These are phyloP conservation scores for Anneissia japonica DNA, from an alignment of 35 echinoderm and acorn worm species.

Conservation along the genomic window DNA sequence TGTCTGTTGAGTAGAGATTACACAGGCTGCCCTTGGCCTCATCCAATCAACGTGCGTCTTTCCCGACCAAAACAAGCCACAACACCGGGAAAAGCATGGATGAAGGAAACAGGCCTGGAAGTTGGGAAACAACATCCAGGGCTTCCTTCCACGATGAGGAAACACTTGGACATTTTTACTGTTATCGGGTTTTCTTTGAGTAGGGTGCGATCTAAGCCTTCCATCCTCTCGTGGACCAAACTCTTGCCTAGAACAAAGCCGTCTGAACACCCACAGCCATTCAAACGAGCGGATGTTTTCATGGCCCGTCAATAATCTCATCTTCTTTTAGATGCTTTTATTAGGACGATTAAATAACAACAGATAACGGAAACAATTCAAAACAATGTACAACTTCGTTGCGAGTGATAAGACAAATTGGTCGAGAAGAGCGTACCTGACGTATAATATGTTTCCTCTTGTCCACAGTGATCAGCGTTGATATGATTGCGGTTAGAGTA, in stretches of 20 bases:
- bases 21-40: not conserved
- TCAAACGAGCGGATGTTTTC: not conserved
- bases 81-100: not conserved
- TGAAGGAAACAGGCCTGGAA: not conserved
- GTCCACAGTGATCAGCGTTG: not conserved
- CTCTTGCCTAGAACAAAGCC: not conserved
- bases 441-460: not conserved
- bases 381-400: not conserved
- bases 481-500: not conserved
- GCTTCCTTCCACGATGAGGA: not conserved
- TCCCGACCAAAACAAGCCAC: not conserved
- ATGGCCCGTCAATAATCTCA: not conserved
- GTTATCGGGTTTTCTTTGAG: not conserved
- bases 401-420: not conserved
- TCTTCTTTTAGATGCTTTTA: not conserved
- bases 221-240: not conserved
- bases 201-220: no score
- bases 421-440: not conserved
- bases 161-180: not conserved
- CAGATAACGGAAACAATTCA: not conserved
- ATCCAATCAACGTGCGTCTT: not conserved
- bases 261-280: not conserved
- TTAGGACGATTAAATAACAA: not conserved
- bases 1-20: not conserved
- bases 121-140: not conserved